Base-by-base conservation (phyloP, 1,140 invertebrate genomes). In the Hirudo medicinalis region DNA sequence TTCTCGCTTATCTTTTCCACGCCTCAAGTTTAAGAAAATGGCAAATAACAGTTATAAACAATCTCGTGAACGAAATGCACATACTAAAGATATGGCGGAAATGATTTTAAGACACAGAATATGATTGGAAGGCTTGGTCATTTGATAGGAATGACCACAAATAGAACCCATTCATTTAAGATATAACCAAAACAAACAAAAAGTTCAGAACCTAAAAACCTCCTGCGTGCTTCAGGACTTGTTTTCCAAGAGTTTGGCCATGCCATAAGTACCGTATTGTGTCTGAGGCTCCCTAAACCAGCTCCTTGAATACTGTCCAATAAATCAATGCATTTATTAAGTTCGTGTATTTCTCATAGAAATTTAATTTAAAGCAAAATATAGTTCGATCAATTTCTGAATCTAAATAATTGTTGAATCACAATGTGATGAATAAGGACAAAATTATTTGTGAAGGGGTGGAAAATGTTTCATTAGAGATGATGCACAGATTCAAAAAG, bases 201-300 rank as follows among this genome's bases (percentile, higher is more conserved):
- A n/a, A n/a, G n/a, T 89, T 19, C 29, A 71, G 72, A 74, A 82
- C 94, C 89, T 66, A 95, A 83, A 81, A 95, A 95, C 1, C 89
- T 88, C 76, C 88, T 88, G 89, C 90, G 92, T 43, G 89, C 90
- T 69, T 88, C 86, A 27, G 89, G 88, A 75, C 91, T 88, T 70
- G 94, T 90, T 66, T 90, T 85, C 96, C 96, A 99, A 20, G 90
- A 88, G 78, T 95, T 92, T 0, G 95, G 96, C 95, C 95, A 99
- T 3, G 92, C 92, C 40, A 98, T 85, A 75, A 99, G 91, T 15
- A 99, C 94, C 6, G 95, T 98, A 80, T 99, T 99, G 29, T 95
- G 96, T 80, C 96, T 95, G 83, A 99, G 87, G 20, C 95, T 95
- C 72, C 96, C 96, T 0, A 99, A 82, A 49, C 96, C 96, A 67